A percentile compares a stretch with the other conserved stretches of the same genome.
Conservation (phyloP, 2,113 vertebrate genomes). For the Crotalus tigris region DNA sequence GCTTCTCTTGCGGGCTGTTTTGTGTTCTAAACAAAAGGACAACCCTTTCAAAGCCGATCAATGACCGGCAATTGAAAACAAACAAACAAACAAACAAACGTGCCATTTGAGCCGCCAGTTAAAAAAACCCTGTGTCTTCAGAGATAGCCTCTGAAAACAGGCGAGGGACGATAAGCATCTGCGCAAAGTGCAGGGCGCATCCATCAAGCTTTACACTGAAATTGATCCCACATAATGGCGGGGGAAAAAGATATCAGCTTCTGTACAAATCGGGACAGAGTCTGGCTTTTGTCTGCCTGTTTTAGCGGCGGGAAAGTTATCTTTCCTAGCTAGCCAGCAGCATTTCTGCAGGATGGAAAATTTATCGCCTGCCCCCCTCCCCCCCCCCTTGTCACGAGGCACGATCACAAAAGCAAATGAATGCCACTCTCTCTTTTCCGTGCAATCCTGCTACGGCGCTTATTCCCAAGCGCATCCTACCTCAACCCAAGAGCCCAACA, state of each 20-base stretch:
- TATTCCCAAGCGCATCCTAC: no score
- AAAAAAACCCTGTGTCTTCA: not conserved
- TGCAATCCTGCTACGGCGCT: no score
- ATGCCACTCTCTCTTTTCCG: not conserved
- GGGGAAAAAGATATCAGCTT: not conserved
- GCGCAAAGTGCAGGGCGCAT: not conserved
- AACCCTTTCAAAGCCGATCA: not conserved
- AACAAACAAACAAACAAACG: not conserved
- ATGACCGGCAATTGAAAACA: not conserved
- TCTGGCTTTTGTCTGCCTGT: not conserved
- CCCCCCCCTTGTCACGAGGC: not conserved
- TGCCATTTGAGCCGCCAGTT: not conserved
- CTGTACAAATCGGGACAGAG: not conserved
- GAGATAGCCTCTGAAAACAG: slow-evolving; percentile 13
- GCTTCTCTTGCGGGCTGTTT: not conserved
- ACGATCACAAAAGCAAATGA: not conserved
- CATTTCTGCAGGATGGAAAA: not conserved
- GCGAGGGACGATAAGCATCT: not conserved
- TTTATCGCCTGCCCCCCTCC: not conserved
- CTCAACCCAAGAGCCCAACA: no score
- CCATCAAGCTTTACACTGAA: not conserved
- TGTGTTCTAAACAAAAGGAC: not conserved
- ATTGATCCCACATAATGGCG: not conserved
- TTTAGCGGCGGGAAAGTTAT: not conserved
- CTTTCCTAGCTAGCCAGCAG: not conserved